phyloP scores from a whole-genome alignment of 1,140 invertebrate genomes.

The Yoshiicerus persimilis region DNA sequence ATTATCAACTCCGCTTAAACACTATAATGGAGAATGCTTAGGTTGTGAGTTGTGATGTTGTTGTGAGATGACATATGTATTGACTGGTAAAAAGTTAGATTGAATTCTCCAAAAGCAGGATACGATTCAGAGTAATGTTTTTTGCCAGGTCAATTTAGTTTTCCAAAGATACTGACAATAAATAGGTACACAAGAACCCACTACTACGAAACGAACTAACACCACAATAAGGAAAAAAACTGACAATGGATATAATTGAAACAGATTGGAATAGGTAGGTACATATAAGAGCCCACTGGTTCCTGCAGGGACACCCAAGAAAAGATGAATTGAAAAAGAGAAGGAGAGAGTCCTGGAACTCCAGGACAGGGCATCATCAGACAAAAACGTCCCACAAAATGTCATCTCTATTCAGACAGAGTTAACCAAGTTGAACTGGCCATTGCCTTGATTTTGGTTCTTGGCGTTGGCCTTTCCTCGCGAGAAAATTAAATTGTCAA shows the following conservation, averaged over 20 bases:
- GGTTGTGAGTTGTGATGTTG: too few species aligned
- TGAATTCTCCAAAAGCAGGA: not conserved
- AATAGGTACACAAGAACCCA: not conserved
- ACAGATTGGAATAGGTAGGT: not conserved
- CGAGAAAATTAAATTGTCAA: conserved; percentile 2
- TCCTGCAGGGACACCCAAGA: conserved; percentile 29
- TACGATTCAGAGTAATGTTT: not conserved
- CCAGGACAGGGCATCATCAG: not conserved
- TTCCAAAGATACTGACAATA: not conserved
- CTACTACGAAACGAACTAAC: not conserved
- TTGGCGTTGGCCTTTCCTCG: not conserved
- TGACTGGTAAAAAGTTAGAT: not conserved
- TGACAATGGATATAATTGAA: too few species aligned
- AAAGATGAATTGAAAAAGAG: not conserved
- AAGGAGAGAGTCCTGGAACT: not conserved
- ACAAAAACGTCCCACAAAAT: conserved; percentile 21
- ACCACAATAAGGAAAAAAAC: not conserved
- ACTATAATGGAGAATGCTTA: not conserved
- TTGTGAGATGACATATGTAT: not conserved
- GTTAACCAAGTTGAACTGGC: not conserved
- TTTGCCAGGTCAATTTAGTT: not conserved
- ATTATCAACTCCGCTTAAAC: not conserved
- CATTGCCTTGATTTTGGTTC: not conserved
- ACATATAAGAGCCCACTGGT: not conserved
- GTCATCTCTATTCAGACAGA: not conserved